Evolutionary conservation across 2,888 invertebrate species (phyloP).

Genomic region (Eupithecia vulgata): DNA sequence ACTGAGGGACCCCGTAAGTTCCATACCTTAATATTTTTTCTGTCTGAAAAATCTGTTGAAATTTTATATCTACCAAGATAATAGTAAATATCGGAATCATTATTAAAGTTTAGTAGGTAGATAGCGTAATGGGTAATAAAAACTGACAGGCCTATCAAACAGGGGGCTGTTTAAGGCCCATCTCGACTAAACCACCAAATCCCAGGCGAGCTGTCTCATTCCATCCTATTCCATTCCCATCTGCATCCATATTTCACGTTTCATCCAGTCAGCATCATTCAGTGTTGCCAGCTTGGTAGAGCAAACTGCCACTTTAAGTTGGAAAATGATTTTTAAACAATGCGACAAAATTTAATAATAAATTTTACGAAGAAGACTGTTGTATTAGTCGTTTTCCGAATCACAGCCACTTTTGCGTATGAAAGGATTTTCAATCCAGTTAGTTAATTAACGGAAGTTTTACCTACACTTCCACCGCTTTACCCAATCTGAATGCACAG

Average conservation of each 20-base stretch:
- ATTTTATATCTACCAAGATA: background rate
- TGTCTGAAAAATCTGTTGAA: background rate
- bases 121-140: constrained; percentile 13
- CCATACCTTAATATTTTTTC: background rate
- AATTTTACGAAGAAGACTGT: background rate
- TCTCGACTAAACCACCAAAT: constrained; percentile 25
- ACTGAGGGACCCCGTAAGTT: too few species aligned
- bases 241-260: constrained; percentile 31
- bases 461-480: too few species aligned
- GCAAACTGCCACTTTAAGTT: background rate
- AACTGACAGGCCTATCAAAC: constrained; percentile 21
- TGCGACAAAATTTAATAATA: too few species aligned
- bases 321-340: background rate
- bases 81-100: background rate
- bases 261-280: constrained; percentile 28
- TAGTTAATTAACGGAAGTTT: too few species aligned
- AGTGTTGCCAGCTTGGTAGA: constrained; percentile 21
- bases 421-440: background rate
- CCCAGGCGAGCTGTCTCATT: constrained; percentile 26
- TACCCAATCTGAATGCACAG: too few species aligned
- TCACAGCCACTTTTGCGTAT: too few species aligned
- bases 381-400: too few species aligned
- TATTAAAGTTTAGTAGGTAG: background rate
- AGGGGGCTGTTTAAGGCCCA: constrained; percentile 6
- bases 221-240: constrained; percentile 23